phyloP scores from a whole-genome alignment of 2,888 invertebrate genomes.

The Pollenia griseotomentosa region DNA sequence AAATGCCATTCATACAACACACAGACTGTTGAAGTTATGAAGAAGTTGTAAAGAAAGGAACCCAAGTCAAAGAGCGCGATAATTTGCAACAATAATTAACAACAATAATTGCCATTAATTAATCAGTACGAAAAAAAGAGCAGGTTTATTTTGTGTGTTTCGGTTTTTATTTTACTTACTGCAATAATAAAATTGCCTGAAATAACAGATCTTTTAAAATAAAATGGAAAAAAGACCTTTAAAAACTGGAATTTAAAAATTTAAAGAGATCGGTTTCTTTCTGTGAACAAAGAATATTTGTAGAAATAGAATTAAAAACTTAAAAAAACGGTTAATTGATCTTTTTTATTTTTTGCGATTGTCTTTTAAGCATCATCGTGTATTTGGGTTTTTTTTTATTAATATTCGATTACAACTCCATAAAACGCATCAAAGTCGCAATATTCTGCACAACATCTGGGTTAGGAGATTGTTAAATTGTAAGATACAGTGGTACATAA shows the following conservation, averaged over 20 bases:
- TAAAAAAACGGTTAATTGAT: slow-evolving; percentile 27
- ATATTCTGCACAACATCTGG: not conserved
- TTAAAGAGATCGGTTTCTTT: slow-evolving; percentile 9
- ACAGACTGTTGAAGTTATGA: slow-evolving; percentile 4
- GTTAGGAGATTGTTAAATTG: not conserved
- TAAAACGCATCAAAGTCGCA: slow-evolving; percentile 34
- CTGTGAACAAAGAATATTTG: not conserved
- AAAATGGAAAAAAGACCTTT: slow-evolving; percentile 18
- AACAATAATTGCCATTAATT: slow-evolving; percentile 69
- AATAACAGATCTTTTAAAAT: not conserved
- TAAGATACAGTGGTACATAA: slow-evolving; percentile 19
- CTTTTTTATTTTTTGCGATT: slow-evolving; percentile 11
- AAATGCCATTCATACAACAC: not conserved
- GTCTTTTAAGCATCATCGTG: not conserved
- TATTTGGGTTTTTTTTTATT: not conserved
- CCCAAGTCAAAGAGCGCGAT: slow-evolving; percentile 65
- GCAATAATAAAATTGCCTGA: slow-evolving; percentile 8
- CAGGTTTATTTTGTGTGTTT: not conserved
- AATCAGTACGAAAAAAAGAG: slow-evolving; percentile 52
- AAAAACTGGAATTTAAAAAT: not conserved
- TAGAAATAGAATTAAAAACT: slow-evolving; percentile 16
- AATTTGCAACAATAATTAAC: slow-evolving; percentile 72
- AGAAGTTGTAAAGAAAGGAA: slow-evolving; percentile 21
- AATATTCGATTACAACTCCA: slow-evolving; percentile 25
- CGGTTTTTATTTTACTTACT: not conserved